Base-by-base conservation (phyloP, 2,888 invertebrate species). In the Stramonita haemastoma region DNA sequence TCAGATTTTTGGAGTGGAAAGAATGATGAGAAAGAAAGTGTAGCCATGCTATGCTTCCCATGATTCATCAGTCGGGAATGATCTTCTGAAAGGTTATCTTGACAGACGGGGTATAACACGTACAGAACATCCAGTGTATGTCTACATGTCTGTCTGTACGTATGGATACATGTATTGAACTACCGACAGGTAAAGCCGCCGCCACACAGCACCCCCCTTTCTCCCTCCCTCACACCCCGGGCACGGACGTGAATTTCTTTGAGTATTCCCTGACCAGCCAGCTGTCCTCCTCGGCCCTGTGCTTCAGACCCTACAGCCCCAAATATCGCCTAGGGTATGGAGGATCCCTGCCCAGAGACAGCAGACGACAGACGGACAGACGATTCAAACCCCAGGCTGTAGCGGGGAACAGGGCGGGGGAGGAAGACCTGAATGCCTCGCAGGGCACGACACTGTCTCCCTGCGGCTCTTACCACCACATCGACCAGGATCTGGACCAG, bases 401-500 rank as follows among this genome's bases (percentile, higher is more conserved):
- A 22, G 22, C 66, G 0, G 29, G 19, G 2, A n/a, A 13, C 26
- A 26, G 83, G 22, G 46, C 26, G n/a, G n/a, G n/a, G n/a, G n/a
- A n/a, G 36, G 90, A 89, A 0, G 90, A 90, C n/a, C 66, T 89
- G 36, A 87, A 89, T 13, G 32, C 17, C 26, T 87, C 87, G 8
- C 89, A 89, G 32, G 87, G 34, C 56, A 90, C 87, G 17, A 66
- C 90, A 22, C 85, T 87, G 73, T 87, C 90, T 17, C 91, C 91
- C 5, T 88, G 57, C 17, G 91, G 91, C 15, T 90, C 90, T 0
- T 91, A 91, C 79, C 79, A 89, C 79, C 87, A 87, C 73, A 90
- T 90, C 57, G 87, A 88, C 26, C 90, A 89, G 36, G 90, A 91
- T 34, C 88, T 90, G 34, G 91, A 91, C 81, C 91, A 92, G 56